A percentile compares a stretch with the other conserved stretches of the same genome.
phyloP scores from a whole-genome alignment of 2,888 invertebrate genomes.

The Polia nebulosa region DNA sequence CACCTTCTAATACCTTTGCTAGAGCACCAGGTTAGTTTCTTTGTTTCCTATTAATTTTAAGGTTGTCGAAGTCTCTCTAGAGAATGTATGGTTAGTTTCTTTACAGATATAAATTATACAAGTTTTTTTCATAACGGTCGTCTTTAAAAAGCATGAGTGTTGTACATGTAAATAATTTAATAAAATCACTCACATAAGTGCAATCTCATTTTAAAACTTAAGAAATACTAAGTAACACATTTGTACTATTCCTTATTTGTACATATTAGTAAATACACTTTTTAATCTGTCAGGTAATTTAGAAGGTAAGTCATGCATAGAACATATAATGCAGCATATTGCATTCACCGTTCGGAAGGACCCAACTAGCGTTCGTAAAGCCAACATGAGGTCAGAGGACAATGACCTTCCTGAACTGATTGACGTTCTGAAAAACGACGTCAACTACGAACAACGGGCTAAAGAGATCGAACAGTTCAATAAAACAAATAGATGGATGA shows the following conservation, averaged over 20 bases:
- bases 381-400: conserved; percentile 89
- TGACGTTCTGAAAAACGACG: conserved; percentile 87
- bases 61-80: background rate
- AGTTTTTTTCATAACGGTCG: background rate
- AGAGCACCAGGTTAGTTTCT: conserved; percentile 92
- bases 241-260: too few relatives aligned
- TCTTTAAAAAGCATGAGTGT: too few relatives aligned
- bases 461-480: conserved; percentile 91
- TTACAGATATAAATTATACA: too few relatives aligned
- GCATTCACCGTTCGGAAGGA: conserved; percentile 90
- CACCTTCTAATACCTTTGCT: conserved; percentile 92
- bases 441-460: conserved; percentile 90
- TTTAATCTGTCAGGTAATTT: conserved; percentile 81
- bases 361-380: conserved; percentile 90
- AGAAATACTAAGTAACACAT: too few relatives aligned
- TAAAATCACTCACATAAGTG: too few relatives aligned
- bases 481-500: conserved; percentile 94
- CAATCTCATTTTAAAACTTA: background rate
- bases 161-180: too few relatives aligned
- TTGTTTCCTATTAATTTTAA: background rate
- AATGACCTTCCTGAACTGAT: conserved; percentile 89
- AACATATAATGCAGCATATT: conserved; percentile 93
- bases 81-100: background rate
- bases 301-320: conserved; percentile 91
- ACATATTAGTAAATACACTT: background rate